Percentiles rank a stretch among this genome's conserved stretches.
Evolutionary conservation across 2,113 vertebrate genomes (phyloP).

Genomic region (Isichthys henryi): DNA sequence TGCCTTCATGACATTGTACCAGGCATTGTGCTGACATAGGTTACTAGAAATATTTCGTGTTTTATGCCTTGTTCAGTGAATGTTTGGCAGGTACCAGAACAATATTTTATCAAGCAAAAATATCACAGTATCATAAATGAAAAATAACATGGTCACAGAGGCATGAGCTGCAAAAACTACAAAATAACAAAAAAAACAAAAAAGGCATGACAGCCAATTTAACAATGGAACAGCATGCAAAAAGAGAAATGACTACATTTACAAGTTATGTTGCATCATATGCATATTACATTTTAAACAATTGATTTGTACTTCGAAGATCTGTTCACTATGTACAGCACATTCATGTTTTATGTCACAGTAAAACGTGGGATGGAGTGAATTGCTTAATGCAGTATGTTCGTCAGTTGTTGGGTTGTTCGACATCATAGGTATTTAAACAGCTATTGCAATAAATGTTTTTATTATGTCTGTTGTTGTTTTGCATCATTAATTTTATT

Average conservation of each 20-base stretch:
- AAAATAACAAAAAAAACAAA: conserved; percentile 39
- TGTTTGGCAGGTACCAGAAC: conserved; percentile 75
- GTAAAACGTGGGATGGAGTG: conserved; percentile 80
- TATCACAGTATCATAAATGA: conserved; percentile 39
- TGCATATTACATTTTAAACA: conserved; percentile 63
- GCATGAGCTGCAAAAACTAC: conserved; percentile 69
- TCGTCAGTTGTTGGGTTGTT: conserved; percentile 94
- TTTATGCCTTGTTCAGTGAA: conserved; percentile 78
- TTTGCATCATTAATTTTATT: conserved; percentile 60
- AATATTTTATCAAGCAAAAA: conserved; percentile 47
- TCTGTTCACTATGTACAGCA: conserved; percentile 82
- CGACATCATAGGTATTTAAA: conserved; percentile 95
- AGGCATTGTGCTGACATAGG: conserved; percentile 74
- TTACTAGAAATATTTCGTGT: conserved; percentile 57
- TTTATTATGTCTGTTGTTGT: conserved; percentile 74
- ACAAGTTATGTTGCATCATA: conserved; percentile 70
- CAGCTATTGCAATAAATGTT: conserved; percentile 99
- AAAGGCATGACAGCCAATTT: conserved; percentile 85
- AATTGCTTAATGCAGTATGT: conserved; percentile 94
- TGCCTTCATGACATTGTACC: conserved; percentile 87
- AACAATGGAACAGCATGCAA: conserved; percentile 86
- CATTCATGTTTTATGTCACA: conserved; percentile 77
- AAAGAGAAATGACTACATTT: conserved; percentile 66
- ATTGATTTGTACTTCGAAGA: conserved; percentile 74
- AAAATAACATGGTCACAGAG: conserved; percentile 59